These are phyloP conservation scores for Helicoverpa assulta DNA, from an alignment of 2,888 invertebrate genomes.

Conservation along the genomic window DNA sequence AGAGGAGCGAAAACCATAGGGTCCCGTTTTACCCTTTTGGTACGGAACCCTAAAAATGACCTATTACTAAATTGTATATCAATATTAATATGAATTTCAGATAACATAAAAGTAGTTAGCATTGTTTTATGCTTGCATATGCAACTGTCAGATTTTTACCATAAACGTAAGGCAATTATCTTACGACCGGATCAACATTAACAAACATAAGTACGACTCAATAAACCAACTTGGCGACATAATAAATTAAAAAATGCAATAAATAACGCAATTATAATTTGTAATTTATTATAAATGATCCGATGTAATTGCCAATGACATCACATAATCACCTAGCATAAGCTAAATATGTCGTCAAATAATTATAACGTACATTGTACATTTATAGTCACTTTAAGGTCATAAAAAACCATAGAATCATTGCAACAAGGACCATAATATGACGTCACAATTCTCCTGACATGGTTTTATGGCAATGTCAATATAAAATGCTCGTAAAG, in stretches of 20 bases:
- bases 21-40: no score
- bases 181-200: constrained; percentile 22
- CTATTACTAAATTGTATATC: no score
- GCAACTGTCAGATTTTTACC: no score
- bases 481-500: constrained; percentile 34
- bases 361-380: constrained; percentile 50
- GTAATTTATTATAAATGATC: constrained; percentile 25
- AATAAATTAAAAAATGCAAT: constrained; percentile 33
- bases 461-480: constrained; percentile 38
- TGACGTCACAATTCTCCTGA: constrained; percentile 62
- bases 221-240: constrained; percentile 22
- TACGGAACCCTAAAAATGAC: no score
- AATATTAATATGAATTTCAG: no score
- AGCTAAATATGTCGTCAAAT: constrained; percentile 30
- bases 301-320: constrained; percentile 38
- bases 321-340: constrained; percentile 24
- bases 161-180: background rate
- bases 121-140: no score
- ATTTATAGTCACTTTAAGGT: constrained; percentile 55
- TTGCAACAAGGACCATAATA: constrained; percentile 61
- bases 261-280: constrained; percentile 33
- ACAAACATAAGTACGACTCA: constrained; percentile 33
- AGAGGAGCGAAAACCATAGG: no score
- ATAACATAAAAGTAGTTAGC: no score
- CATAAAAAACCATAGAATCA: constrained; percentile 74